phyloP scores from a whole-genome alignment of 2,797 vertebrate species.

The Eutrigla gurnardus region DNA sequence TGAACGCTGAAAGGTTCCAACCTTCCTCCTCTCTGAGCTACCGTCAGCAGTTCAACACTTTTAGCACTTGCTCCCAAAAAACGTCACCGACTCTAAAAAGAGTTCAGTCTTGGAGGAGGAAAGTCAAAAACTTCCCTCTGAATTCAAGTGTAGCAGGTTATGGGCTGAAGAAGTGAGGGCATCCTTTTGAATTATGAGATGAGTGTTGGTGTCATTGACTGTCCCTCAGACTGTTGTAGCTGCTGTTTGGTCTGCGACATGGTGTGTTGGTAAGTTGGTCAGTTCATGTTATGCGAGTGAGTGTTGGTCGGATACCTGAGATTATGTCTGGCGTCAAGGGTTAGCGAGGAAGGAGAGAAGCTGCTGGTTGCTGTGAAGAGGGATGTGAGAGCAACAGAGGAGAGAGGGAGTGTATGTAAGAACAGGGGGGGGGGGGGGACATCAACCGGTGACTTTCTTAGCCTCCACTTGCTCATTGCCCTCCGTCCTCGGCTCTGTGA shows the following conservation, averaged over 20 bases:
- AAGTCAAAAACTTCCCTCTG: slow-evolving; percentile 48
- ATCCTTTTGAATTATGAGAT: slow-evolving; percentile 23
- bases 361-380: slow-evolving; percentile 73
- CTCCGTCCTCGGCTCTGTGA: slow-evolving; percentile 78
- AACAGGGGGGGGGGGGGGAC: slow-evolving; percentile 8
- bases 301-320: slow-evolving; percentile 89
- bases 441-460: slow-evolving; percentile 74
- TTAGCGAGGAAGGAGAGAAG: slow-evolving; percentile 71
- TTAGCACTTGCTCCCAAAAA: slow-evolving; percentile 54
- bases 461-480: slow-evolving; percentile 76
- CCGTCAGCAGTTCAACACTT: slow-evolving; percentile 33
- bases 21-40: slow-evolving; percentile 43
- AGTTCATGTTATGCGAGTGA: slow-evolving; percentile 25
- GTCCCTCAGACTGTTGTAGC: slow-evolving; percentile 31
- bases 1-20: slow-evolving; percentile 44
- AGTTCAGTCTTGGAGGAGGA: slow-evolving; percentile 65
- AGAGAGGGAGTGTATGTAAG: slow-evolving; percentile 12
- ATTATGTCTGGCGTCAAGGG: slow-evolving; percentile 80
- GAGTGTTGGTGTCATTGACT: background rate
- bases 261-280: slow-evolving; percentile 37
- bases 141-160: slow-evolving; percentile 82
- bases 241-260: slow-evolving; percentile 42
- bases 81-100: slow-evolving; percentile 48
- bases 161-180: slow-evolving; percentile 43
- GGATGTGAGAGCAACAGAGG: slow-evolving; percentile 29